Conservation (phyloP, 1,140 invertebrate species). For the Leptopilina boulardi region DNA sequence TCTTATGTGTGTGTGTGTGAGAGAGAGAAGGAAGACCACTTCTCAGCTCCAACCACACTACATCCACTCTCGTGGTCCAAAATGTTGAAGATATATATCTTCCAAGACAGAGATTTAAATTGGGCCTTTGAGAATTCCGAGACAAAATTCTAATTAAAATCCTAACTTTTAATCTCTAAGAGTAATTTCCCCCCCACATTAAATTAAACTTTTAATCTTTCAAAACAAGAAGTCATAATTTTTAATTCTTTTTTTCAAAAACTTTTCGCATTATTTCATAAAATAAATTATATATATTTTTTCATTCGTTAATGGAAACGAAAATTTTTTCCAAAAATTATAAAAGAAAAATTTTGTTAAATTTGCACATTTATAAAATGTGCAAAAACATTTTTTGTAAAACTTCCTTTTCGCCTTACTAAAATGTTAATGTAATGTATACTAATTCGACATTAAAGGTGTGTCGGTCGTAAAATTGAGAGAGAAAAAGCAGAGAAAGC, state of each 20-base stretch:
- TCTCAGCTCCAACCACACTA: background rate
- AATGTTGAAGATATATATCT: background rate
- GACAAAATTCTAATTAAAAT: constrained; percentile 15
- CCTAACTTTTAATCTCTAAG: background rate
- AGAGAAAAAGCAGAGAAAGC: background rate
- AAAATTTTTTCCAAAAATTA: too few relatives aligned
- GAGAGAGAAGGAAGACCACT: background rate
- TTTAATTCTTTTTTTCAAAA: too few relatives aligned
- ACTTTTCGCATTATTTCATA: too few relatives aligned
- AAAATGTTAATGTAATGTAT: constrained; percentile 12
- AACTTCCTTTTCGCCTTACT: background rate
- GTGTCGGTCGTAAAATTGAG: constrained; percentile 2
- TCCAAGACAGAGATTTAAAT: constrained; percentile 12
- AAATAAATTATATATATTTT: too few relatives aligned
- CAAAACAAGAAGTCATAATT: too few relatives aligned
- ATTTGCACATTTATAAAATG: too few relatives aligned
- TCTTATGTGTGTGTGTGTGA: too few relatives aligned
- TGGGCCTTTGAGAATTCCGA: constrained; percentile 1
- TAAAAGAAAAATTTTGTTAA: too few relatives aligned
- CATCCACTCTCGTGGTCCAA: background rate
- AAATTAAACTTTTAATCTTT: too few relatives aligned
- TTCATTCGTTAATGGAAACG: too few relatives aligned
- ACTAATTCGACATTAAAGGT: constrained; percentile 12
- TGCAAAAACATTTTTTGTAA: too few relatives aligned
- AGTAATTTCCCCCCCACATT: too few relatives aligned